Base-by-base conservation (phyloP, 37 sponge, comb jelly and placozoan species). In the Theonella swinhoei region DNA sequence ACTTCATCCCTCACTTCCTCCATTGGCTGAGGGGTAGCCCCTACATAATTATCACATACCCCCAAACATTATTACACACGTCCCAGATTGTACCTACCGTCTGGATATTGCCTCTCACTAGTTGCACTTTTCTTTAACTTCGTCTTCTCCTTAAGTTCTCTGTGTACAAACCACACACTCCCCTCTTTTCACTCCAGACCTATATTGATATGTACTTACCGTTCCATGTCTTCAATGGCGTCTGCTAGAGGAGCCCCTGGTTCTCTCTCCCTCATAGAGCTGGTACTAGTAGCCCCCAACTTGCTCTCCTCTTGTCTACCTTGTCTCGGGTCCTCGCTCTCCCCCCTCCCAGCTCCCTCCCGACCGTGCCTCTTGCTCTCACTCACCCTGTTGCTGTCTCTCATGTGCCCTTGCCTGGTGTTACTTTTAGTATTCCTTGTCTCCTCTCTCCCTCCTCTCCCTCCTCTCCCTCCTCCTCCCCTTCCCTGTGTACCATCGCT, bases 271-370 rank as follows among this genome's bases (percentile, higher is more conserved):
- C 54, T 47, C 14, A 17, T 14, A 17, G 54, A 14, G 14, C 54
- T 47, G 54, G 14, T 47, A 25, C 87, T 70, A 72, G 35, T 61
- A 26, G 36, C 25, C 87, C 22, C 37, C 71, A 33, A 65, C 43
- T n/a, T 36, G 31, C 43, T 68, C 68, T 67, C 5, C 80, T 76
- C 20, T 17, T 43, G 32, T 58, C 34, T 3, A 62, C 5, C 75
- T 19, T 78, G 20, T 3, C 40, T 17, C 1, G 76, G 76, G 3
- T 75, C 54, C 71, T 77, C 85, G 62, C 39, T n/a, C 68, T 5
- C 84, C 40, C 40, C 78, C 3, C 58, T 81, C 26, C 58, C 42
- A 4, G 30, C 32, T 11, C 36, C 23, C 26, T 70, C 81, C 30
- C 25, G 23, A 38, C 38, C 24, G 0, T 38, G 35, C 34, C 34